Percentiles rank a stretch among this genome's conserved stretches.
Conservation (phyloP, 1,140 invertebrate species). For the Ladona fulva region DNA sequence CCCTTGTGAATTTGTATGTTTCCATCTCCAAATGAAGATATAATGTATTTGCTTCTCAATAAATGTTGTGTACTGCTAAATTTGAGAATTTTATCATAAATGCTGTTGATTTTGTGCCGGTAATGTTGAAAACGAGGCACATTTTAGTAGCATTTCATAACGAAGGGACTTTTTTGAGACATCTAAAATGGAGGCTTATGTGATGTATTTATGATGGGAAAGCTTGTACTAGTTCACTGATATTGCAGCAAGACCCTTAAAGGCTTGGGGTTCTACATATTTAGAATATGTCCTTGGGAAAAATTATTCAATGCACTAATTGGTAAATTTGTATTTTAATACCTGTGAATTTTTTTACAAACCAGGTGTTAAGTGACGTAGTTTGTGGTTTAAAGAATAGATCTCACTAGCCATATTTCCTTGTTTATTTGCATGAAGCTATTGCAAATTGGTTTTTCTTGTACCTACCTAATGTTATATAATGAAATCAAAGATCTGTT, state of each 20-base stretch:
- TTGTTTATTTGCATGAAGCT: conserved; percentile 15
- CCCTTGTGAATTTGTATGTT: neutral
- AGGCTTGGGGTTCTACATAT: neutral
- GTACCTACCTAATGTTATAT: conserved; percentile 13
- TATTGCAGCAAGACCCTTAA: neutral
- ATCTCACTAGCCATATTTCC: conserved; percentile 10
- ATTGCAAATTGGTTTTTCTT: conserved; percentile 12
- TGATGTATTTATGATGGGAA: conserved; percentile 5
- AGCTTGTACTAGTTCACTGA: conserved; percentile 1
- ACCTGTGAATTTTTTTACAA: conserved; percentile 11
- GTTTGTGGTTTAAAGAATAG: conserved; percentile 14
- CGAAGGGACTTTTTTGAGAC: neutral
- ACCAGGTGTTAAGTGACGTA: conserved; percentile 14
- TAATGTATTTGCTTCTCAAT: neutral
- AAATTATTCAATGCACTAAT: conserved; percentile 13
- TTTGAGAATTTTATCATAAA: neutral
- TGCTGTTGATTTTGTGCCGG: neutral
- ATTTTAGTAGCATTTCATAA: neutral
- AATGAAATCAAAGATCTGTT: conserved; percentile 14
- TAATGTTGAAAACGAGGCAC: neutral
- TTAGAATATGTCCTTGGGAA: conserved; percentile 6
- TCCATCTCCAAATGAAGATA: neutral
- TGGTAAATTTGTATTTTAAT: conserved; percentile 13
- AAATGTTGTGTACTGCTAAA: conserved; percentile 1
- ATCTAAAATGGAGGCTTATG: conserved; percentile 1